Evolutionary conservation across 2,888 invertebrate genomes (phyloP).

Genomic region (Hypolimnas misippus): DNA sequence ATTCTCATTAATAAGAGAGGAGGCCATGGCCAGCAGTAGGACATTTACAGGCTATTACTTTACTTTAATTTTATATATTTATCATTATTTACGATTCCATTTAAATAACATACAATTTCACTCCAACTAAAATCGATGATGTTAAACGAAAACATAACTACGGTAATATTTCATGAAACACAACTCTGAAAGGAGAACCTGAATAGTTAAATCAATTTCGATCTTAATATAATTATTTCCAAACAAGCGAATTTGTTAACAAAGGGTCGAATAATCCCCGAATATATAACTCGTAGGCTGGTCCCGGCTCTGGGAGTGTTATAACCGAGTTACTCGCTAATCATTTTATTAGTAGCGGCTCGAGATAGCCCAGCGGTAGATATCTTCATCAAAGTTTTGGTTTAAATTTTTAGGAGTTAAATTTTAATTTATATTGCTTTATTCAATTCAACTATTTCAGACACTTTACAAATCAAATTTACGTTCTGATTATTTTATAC

Average conservation of each 20-base stretch:
- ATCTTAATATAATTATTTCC: background rate
- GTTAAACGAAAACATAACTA: no score
- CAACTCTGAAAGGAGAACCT: background rate
- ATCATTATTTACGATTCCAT: no score
- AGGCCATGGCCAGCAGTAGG: no score
- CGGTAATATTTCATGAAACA: background rate
- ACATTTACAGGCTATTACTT: no score
- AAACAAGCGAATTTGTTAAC: constrained; percentile 1
- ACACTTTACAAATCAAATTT: no score
- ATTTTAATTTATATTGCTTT: no score
- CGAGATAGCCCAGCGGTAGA: background rate
- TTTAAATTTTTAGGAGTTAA: background rate
- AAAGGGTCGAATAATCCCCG: constrained; percentile 4
- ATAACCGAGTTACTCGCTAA: background rate
- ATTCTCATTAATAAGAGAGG: no score
- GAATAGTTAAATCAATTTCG: background rate
- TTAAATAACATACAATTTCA: no score
- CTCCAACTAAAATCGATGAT: no score
- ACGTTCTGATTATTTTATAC: no score
- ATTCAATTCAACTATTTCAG: no score
- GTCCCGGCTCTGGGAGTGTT: background rate
- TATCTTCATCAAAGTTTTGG: background rate
- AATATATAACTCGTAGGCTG: background rate
- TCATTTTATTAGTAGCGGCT: background rate
- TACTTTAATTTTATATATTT: no score